Base-by-base conservation (phyloP, 2,888 invertebrate species). In the Cotesia congregata region DNA sequence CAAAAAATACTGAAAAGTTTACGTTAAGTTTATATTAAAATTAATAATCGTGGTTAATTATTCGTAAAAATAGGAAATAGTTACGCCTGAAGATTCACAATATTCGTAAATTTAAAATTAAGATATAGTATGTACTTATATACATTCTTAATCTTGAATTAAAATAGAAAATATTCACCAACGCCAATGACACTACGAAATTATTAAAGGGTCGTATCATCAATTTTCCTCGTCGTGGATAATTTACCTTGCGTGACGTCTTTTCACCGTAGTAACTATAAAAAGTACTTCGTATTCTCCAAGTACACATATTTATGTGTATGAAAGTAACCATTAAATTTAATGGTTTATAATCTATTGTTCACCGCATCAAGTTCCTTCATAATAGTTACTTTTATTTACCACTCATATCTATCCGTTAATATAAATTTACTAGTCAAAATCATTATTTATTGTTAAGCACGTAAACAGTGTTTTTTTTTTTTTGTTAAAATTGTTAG, bases 221-320 rank as follows among this genome's bases (percentile, higher is more conserved):
- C 72, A 20, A 60, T 72, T 76, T 76, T 76, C 68, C 64, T 72
- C 72, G 76, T 76, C 72, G 62, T 68, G 76, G 76, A 73, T 76
- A 76, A 76, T 76, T 76, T 76, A 76, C 60, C 61, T 76, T 68
- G 72, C 76, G 76, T 73, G 76, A 73, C 67, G 73, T 65, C 73
- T 61, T 73, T 73, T 64, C 61, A 69, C 68, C 50, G 73, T 68
- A 67, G 30, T 30, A 30, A 30, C 30, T 30, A 30, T 30, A 30
- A 30, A 30, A 30, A 30, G 30, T 67, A 72, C 67, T 59, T 61
- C 59, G 67, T 75, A 67, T 69, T 75, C 12, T 75, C 41, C 15
- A 39, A 9, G 60, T 17, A 62, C 38, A 72, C 17, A 62, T 38
- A 59, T 38, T 60, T 60, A 61, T 41, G 30, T 70, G 70, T 65